phyloP scores from a whole-genome alignment of 2,797 vertebrate species.

The Smutsia temminckii region DNA sequence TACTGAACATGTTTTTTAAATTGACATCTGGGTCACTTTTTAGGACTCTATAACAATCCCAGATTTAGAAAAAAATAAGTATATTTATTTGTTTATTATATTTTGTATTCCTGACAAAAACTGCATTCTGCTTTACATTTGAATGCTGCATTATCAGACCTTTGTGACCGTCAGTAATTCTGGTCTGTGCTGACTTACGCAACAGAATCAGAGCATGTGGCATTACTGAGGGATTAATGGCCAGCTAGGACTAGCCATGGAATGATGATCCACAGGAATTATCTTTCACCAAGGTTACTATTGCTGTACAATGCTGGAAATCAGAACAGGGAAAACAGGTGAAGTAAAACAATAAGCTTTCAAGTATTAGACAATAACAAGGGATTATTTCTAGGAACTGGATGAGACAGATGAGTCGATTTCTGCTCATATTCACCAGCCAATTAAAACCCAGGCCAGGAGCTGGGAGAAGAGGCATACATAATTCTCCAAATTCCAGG shows the following conservation, averaged over 20 bases:
- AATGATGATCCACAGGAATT: not conserved
- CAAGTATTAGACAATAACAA: not conserved
- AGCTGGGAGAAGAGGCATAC: not conserved
- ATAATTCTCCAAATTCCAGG: not conserved
- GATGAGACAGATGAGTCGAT: conserved; percentile 17
- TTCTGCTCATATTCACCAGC: not conserved
- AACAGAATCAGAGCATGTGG: not conserved
- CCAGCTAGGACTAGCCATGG: not conserved
- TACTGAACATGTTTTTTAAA: not conserved
- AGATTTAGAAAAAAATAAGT: conserved; percentile 16
- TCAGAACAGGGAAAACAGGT: not conserved
- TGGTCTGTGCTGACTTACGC: not conserved
- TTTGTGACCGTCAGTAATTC: not conserved
- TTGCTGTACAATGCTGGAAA: not conserved
- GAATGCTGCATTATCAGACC: not conserved
- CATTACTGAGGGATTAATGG: not conserved
- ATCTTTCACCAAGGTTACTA: not conserved
- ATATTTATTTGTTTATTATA: not conserved
- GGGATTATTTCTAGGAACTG: conserved; percentile 35
- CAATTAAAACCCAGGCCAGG: not conserved
- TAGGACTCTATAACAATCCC: not conserved
- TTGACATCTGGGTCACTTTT: not conserved
- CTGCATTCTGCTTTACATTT: not conserved
- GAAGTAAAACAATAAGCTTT: not conserved
- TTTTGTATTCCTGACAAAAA: not conserved